Conservation (phyloP, 2,888 invertebrate species). For the Scrobipalpa atriplicella region DNA sequence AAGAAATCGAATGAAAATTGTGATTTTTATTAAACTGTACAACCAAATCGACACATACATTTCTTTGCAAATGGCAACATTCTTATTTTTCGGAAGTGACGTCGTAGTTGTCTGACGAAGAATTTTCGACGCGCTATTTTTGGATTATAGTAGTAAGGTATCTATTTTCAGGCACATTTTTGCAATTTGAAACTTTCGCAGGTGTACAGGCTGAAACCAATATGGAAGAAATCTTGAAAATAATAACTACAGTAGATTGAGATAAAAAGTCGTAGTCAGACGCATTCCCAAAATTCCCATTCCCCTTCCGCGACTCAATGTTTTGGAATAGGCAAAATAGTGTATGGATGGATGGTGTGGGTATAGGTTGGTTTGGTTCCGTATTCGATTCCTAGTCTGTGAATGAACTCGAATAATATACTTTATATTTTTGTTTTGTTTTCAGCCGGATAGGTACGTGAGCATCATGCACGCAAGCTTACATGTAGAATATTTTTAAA, state of each 20-base stretch:
- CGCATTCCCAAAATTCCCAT: not conserved
- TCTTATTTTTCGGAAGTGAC: conserved; percentile 59
- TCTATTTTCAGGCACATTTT: conserved; percentile 77
- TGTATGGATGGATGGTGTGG: too few species aligned
- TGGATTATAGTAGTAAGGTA: conserved; percentile 70
- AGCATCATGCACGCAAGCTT: too few species aligned
- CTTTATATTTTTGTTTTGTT: too few species aligned
- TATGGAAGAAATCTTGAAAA: not conserved
- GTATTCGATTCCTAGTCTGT: too few species aligned
- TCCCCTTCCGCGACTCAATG: too few species aligned
- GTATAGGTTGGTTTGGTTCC: too few species aligned
- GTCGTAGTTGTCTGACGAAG: conserved; percentile 46
- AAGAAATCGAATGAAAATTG: not conserved
- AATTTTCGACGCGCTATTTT: conserved; percentile 74
- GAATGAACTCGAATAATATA: too few species aligned
- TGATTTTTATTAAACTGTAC: not conserved
- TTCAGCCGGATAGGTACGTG: too few species aligned
- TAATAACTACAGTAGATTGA: not conserved
- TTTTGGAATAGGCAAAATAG: too few species aligned
- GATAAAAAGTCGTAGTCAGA: too few species aligned
- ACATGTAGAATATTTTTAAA: too few species aligned
- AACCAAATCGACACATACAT: not conserved
- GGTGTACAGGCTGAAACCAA: conserved; percentile 41
- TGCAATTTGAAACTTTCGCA: conserved; percentile 77
- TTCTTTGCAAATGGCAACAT: conserved; percentile 50